These are phyloP conservation scores for Semicossyphus pulcher DNA, from an alignment of 2,113 vertebrate species.

Conservation along the genomic window DNA sequence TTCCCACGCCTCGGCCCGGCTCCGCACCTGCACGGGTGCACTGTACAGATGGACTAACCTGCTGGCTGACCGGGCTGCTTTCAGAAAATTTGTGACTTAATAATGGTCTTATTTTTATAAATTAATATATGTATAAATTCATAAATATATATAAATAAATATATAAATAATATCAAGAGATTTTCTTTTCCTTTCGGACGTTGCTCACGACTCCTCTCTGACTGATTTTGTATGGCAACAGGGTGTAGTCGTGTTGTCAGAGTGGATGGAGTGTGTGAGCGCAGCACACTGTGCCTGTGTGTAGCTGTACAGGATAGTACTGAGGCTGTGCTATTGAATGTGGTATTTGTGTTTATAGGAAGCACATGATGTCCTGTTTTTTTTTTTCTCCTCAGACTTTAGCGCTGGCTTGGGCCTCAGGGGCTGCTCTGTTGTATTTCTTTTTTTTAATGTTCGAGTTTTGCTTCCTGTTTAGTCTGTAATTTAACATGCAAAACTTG, in stretches of 20 bases:
- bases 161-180: conserved; percentile 60
- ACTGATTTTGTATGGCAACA: conserved; percentile 76
- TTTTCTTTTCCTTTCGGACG: conserved; percentile 59
- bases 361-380: conserved; percentile 73
- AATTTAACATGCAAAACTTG: conserved; percentile 96
- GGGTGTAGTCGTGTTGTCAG: conserved; percentile 47
- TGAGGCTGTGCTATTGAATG: conserved; percentile 90
- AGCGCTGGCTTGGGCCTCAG: conserved; percentile 87
- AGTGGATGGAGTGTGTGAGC: conserved; percentile 45
- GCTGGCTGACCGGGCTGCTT: conserved; percentile 64
- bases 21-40: conserved; percentile 59
- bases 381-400: conserved; percentile 60
- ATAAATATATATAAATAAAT: conserved; percentile 48
- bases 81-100: conserved; percentile 83
- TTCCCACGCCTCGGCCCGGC: conserved; percentile 40
- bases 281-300: conserved; percentile 71
- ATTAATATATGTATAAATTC: conserved; percentile 84
- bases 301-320: conserved; percentile 95
- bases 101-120: conserved; percentile 87
- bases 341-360: conserved; percentile 82
- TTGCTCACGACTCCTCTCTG: conserved; percentile 60
- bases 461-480: conserved; percentile 89
- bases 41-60: conserved; percentile 72
- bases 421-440: conserved; percentile 83
- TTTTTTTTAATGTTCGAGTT: conserved; percentile 84